Conservation (phyloP, 2,113 vertebrate genomes). For the Casuarius casuarius region DNA sequence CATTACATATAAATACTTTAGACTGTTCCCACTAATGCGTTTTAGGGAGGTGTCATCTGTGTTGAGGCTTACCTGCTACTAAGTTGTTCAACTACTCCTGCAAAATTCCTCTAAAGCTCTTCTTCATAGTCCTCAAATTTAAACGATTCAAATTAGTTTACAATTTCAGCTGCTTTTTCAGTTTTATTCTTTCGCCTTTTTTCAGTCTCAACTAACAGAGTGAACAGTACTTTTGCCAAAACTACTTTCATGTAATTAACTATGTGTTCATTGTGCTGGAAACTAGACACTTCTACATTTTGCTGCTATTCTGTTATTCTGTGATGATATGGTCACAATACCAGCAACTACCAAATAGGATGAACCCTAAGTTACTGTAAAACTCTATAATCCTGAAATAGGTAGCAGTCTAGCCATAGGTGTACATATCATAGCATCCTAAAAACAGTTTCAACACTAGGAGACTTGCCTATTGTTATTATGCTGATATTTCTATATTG, state of each 20-base stretch:
- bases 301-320: neutral
- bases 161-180: conserved; percentile 32
- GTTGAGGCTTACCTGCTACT: conserved; percentile 17
- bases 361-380: neutral
- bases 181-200: conserved; percentile 1
- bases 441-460: neutral
- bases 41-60: conserved; percentile 29
- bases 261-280: conserved; percentile 11
- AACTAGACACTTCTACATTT: neutral
- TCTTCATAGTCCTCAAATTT: conserved; percentile 24
- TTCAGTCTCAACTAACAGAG: conserved; percentile 7
- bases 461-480: neutral
- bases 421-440: neutral
- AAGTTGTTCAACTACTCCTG: neutral
- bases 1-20: conserved; percentile 47
- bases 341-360: neutral
- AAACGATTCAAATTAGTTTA: conserved; percentile 28
- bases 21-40: neutral
- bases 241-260: conserved; percentile 20
- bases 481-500: neutral
- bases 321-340: neutral
- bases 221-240: conserved; percentile 8
- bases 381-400: neutral
- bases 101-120: conserved; percentile 5
- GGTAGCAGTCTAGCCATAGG: neutral